A percentile compares a stretch with the other conserved stretches of the same genome.
These are phyloP conservation scores for Drosophila anceps DNA, from an alignment of 2,888 invertebrate species.

Conservation along the genomic window DNA sequence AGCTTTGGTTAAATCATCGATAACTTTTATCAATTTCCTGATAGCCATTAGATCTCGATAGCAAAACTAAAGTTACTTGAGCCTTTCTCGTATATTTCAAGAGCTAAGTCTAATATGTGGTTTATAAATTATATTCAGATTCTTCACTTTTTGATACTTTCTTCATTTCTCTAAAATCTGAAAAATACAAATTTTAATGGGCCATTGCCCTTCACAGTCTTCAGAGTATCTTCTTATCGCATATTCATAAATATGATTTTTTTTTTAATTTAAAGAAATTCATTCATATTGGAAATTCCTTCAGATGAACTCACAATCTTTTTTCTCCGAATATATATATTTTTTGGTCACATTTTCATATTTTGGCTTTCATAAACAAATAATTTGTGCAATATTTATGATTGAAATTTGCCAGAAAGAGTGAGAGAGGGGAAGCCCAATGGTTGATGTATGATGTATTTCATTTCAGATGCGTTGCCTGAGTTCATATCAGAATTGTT, in stretches of 20 bases:
- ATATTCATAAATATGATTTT: too few relatives aligned
- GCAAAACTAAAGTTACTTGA: too few relatives aligned
- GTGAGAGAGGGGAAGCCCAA: not conserved
- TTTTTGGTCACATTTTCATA: not conserved
- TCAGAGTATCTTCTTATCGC: not conserved
- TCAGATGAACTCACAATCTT: not conserved
- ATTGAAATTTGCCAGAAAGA: not conserved
- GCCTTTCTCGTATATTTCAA: too few relatives aligned
- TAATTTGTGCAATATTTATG: slow-evolving; percentile 11
- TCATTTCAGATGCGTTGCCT: slow-evolving; percentile 4
- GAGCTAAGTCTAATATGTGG: too few relatives aligned
- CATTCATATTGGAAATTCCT: too few relatives aligned
- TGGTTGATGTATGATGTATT: not conserved
- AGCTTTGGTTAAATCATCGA: too few relatives aligned
- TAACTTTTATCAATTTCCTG: too few relatives aligned
- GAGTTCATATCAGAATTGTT: not conserved
- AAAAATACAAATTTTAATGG: not conserved
- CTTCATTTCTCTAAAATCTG: too few relatives aligned
- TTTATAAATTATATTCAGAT: too few relatives aligned
- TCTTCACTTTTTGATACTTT: too few relatives aligned
- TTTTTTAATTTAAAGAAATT: not conserved
- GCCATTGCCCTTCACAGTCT: too few relatives aligned
- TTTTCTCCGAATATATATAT: not conserved
- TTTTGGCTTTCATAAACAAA: slow-evolving; percentile 20
- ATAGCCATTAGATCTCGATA: too few relatives aligned